phyloP scores from a whole-genome alignment of 2,888 invertebrate genomes.

The Cartodere bifasciata region DNA sequence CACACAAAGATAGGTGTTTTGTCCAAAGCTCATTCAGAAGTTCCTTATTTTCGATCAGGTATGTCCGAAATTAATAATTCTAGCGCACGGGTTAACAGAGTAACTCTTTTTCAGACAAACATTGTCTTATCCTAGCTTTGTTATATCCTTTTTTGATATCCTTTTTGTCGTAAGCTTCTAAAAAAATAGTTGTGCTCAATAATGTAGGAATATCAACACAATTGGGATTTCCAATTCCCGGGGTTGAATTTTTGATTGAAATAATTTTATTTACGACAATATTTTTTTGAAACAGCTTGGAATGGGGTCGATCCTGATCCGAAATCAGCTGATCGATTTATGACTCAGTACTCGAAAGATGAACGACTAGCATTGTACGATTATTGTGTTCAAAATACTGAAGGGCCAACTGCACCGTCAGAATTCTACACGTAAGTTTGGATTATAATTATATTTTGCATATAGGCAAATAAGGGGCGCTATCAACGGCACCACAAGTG shows the following conservation, averaged over 20 bases:
- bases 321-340: constrained; percentile 29
- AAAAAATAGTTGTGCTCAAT: not conserved
- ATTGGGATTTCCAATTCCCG: too few species aligned
- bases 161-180: constrained; percentile 18
- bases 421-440: constrained; percentile 32
- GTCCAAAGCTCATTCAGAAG: constrained; percentile 20
- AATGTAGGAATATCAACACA: not conserved
- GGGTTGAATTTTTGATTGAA: constrained; percentile 3
- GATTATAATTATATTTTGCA: not conserved
- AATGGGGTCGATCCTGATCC: constrained; percentile 31
- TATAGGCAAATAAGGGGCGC: too few species aligned
- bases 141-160: constrained; percentile 26
- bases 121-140: constrained; percentile 6
- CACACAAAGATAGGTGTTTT: constrained; percentile 32
- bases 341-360: constrained; percentile 38
- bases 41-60: constrained; percentile 28
- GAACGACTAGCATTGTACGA: constrained; percentile 45
- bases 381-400: constrained; percentile 34
- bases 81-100: too few species aligned
- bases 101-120: constrained; percentile 22
- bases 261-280: constrained; percentile 2
- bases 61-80: constrained; percentile 19
- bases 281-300: constrained; percentile 26
- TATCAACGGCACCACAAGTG: too few species aligned
- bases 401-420: constrained; percentile 24